A percentile compares a stretch with the other conserved stretches of the same genome.
Evolutionary conservation across 2,113 vertebrate species (phyloP).

Genomic region (Onychorhynchus coronatus): DNA sequence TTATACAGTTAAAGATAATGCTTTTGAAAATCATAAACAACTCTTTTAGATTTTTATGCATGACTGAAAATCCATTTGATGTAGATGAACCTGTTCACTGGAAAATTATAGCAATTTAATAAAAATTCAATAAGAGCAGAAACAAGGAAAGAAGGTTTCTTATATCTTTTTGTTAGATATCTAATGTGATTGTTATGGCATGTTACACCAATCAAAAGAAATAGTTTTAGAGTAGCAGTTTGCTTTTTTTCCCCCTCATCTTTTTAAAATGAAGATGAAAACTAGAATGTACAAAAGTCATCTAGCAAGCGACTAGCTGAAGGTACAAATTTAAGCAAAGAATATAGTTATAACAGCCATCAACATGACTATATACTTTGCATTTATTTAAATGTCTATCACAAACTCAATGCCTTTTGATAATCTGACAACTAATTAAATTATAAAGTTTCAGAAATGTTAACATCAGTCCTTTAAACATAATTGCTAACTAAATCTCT

Average conservation of each 20-base stretch:
- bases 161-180: conserved; percentile 72
- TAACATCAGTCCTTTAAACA: conserved; percentile 67
- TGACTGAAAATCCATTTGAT: conserved; percentile 74
- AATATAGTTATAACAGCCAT: conserved; percentile 63
- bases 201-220: conserved; percentile 71
- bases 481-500: conserved; percentile 63
- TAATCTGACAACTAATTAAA: conserved; percentile 73
- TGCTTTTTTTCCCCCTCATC: conserved; percentile 67
- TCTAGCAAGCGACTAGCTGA: conserved; percentile 65
- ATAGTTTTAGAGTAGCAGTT: conserved; percentile 68
- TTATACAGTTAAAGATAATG: conserved; percentile 58
- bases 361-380: conserved; percentile 61
- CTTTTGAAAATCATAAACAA: conserved; percentile 64
- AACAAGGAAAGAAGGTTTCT: conserved; percentile 70
- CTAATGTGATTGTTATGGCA: conserved; percentile 68
- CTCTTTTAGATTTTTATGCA: conserved; percentile 73
- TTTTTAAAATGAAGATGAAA: conserved; percentile 70
- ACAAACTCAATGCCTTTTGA: conserved; percentile 68
- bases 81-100: conserved; percentile 76
- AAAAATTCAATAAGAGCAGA: conserved; percentile 72
- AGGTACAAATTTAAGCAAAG: conserved; percentile 68
- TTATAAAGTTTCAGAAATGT: conserved; percentile 70
- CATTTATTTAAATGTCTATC: conserved; percentile 72
- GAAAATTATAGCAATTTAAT: conserved; percentile 80
- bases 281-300: conserved; percentile 67